These are phyloP conservation scores for Anoura caudifer DNA, from an alignment of 2,113 vertebrate species.

Conservation along the genomic window DNA sequence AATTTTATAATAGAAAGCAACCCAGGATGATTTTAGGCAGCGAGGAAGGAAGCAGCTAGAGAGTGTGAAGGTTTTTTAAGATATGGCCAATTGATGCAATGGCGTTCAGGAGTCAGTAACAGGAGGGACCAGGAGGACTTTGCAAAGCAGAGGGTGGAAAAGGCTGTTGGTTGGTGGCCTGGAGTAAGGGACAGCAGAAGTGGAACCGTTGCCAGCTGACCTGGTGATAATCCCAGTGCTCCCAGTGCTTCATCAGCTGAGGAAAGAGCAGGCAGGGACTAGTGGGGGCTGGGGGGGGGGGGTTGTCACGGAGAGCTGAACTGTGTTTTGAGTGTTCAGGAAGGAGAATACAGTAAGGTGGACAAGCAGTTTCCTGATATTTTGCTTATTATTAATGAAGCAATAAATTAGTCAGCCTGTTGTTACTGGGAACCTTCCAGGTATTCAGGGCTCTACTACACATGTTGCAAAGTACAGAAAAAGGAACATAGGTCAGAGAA, in stretches of 20 bases:
- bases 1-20: neutral
- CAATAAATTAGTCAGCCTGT: neutral
- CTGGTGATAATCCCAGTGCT: neutral
- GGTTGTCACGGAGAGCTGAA: neutral
- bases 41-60: neutral
- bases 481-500: neutral
- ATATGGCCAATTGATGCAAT: neutral
- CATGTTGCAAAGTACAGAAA: neutral
- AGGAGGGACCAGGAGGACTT: neutral
- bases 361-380: neutral
- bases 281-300: accelerated
- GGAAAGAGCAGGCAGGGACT: neutral
- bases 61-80: neutral
- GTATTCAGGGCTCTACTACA: neutral
- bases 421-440: neutral
- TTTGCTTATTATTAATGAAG: conserved; percentile 10
- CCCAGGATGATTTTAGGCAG: neutral
- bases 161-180: neutral
- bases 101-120: neutral
- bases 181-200: neutral
- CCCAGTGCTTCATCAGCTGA: neutral
- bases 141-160: neutral
- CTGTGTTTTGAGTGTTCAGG: neutral
- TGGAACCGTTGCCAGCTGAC: neutral
- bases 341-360: neutral